Evolutionary conservation across 2,113 vertebrate species (phyloP), one percentile per base, ranked within the genome.

Genomic region (Eleginops maclovinus): DNA sequence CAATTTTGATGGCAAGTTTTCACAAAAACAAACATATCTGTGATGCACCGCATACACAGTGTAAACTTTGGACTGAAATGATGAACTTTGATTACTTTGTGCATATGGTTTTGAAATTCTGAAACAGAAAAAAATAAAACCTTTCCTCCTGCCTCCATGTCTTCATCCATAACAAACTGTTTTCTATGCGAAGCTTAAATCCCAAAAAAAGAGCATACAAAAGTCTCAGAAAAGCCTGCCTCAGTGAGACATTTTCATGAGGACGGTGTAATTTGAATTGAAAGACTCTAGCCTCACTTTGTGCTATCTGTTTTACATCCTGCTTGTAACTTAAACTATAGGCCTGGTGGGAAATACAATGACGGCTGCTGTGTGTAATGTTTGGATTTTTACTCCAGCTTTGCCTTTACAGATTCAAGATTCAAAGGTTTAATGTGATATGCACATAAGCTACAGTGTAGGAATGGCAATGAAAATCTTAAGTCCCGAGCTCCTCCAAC

Each of bases 131-230:
- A 58, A 61, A 71, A 61, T 21, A 58, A 61, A 15, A 0, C 40
- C 15, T 22, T 21, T 16, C 61, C 10, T 24, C 12, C 55, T 36
- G 47, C 1, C 55, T 36, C 41, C 1, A 49, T 50, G 50, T 10
- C 63, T 73, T 14, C 9, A 73, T 36, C 31, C 31, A 36, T 36
- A 36, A 36, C 31, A 61, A 65, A 66, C 61, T 47, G 0, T 22
- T 13, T 3, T 75, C 54, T 86, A 79, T 75, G 65, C 3, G 62
- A 16, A 43, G 75, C 44, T 68, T 44, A 0, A 28, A 44, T 69
- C 2, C 16, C 36, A 76, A 62, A 60, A 62, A 81, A 81, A 58
- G n/a, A 60, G 56, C 40, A 67, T 12, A 68, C 68, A 70, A 4
- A 49, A 46, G 46, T 47, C 22, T 19, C 53, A 76, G 51, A 76